phyloP scores from a whole-genome alignment of 2,113 vertebrate species.

The Chaetops frenatus region DNA sequence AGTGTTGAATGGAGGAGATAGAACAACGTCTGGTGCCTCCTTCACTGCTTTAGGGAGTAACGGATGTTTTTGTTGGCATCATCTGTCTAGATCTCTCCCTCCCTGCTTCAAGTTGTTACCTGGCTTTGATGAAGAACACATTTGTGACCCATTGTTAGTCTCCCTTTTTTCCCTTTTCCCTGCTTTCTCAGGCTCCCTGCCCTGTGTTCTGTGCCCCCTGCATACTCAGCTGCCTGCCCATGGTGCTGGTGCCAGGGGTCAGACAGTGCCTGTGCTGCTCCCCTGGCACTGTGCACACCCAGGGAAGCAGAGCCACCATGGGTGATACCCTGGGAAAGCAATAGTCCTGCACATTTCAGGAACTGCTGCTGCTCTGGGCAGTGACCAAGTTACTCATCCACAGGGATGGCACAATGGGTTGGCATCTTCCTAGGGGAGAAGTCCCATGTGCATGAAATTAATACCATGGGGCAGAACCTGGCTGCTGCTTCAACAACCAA shows the following conservation, averaged over 20 bases:
- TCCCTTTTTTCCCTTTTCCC: not conserved
- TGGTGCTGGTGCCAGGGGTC: not conserved
- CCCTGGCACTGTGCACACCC: not conserved
- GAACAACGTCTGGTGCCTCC: not conserved
- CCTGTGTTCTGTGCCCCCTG: too few species aligned
- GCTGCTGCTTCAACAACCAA: not conserved
- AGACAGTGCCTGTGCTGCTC: too few species aligned
- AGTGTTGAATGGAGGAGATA: not conserved
- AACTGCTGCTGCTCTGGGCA: not conserved
- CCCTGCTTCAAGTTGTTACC: not conserved
- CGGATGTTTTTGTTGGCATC: not conserved
- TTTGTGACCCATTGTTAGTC: not conserved
- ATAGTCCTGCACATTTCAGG: not conserved
- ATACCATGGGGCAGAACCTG: not conserved
- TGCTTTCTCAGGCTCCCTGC: too few species aligned
- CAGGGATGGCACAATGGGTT: not conserved
- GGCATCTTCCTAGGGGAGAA: not conserved
- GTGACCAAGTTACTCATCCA: not conserved
- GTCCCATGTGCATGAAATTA: rapidly evolving
- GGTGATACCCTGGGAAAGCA: not conserved
- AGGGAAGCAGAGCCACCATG: not conserved
- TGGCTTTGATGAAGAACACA: not conserved
- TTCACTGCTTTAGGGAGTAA: not conserved
- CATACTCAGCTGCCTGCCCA: too few species aligned
- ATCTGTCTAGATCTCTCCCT: not conserved